These are phyloP conservation scores for Falco punctatus DNA, from an alignment of 2,113 vertebrate species.

Conservation along the genomic window DNA sequence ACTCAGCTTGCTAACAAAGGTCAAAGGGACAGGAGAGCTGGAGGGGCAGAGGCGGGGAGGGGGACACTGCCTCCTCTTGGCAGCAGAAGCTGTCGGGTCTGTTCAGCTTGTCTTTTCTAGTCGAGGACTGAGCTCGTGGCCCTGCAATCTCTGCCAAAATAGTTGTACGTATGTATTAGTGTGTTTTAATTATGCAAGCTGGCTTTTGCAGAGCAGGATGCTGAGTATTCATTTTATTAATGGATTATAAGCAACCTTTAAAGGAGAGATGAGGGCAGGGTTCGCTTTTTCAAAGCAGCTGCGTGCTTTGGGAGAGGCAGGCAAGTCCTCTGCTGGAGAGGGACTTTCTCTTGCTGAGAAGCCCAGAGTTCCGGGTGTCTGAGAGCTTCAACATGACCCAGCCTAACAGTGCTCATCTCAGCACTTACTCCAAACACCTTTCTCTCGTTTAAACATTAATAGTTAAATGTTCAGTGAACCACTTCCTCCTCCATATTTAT, in stretches of 20 bases:
- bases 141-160: neutral
- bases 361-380: neutral
- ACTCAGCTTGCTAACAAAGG: slow-evolving; percentile 32
- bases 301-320: neutral
- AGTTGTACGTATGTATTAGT: neutral
- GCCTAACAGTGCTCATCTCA: neutral
- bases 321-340: neutral
- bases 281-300: neutral
- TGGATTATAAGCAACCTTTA: neutral
- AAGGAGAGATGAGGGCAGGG: neutral
- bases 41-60: neutral
- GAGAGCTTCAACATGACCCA: neutral
- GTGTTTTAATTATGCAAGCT: neutral
- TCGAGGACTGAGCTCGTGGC: neutral
- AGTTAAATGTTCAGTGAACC: neutral
- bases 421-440: neutral
- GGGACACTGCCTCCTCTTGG: slow-evolving; percentile 5
- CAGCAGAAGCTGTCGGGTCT: slow-evolving; percentile 22
- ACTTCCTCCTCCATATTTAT: neutral
- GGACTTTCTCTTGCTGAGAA: neutral
- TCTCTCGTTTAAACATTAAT: neutral
- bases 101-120: neutral
- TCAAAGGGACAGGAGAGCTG: neutral
- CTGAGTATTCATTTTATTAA: neutral
- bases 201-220: neutral